Conservation (phyloP, 1,140 invertebrate species). For the Wiebesia pumilae region DNA sequence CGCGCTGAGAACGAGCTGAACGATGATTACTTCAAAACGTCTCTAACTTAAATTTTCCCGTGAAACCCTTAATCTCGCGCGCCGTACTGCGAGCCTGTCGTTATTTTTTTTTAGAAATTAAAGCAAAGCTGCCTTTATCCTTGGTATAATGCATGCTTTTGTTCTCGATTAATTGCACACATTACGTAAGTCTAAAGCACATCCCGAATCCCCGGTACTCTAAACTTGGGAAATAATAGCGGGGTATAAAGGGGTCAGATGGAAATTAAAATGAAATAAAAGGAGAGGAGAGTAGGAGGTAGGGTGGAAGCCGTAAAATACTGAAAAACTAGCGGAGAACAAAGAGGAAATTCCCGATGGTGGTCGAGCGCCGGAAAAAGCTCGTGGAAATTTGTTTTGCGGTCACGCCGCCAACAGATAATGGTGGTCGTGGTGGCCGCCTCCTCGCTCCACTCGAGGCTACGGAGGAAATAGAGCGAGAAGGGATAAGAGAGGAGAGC, state of each 20-base stretch:
- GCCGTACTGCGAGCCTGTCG: not conserved
- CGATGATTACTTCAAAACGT: not conserved
- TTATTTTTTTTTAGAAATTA: not conserved
- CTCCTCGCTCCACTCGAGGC: not conserved
- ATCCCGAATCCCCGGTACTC: not conserved
- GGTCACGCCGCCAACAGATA: slow-evolving; percentile 53
- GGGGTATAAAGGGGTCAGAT: not conserved
- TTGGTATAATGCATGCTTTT: not conserved
- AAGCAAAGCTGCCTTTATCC: not conserved
- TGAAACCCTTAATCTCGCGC: not conserved
- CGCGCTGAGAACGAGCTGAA: not conserved
- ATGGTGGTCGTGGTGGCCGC: too few species aligned
- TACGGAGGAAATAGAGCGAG: not conserved
- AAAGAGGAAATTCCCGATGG: too few species aligned
- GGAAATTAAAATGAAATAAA: slow-evolving; percentile 10
- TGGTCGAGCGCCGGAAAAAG: not conserved
- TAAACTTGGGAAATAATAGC: not conserved
- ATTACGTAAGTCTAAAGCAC: slow-evolving; percentile 4
- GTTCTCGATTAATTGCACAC: slow-evolving; percentile 18
- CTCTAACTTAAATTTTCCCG: too few species aligned
- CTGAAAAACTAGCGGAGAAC: not conserved
- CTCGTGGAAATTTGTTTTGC: slow-evolving; percentile 57
- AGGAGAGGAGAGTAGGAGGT: not conserved
- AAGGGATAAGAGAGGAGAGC: not conserved
- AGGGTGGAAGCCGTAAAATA: not conserved